A percentile compares a stretch with the other conserved stretches of the same genome.
phyloP scores from a whole-genome alignment of 2,113 vertebrate genomes.

The Cyanocitta stelleri region DNA sequence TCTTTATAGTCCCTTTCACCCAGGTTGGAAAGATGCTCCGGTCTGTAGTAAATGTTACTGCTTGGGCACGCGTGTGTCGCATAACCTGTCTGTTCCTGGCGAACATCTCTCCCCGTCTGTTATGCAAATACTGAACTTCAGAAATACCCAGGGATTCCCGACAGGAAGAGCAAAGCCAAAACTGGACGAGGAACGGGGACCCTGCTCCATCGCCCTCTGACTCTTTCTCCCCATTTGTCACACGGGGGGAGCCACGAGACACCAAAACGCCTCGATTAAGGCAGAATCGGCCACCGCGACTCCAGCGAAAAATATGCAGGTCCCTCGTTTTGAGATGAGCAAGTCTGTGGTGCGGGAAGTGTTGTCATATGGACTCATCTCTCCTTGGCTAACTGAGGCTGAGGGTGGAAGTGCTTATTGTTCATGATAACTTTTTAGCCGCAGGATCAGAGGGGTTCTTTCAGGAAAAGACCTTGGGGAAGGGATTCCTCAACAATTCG shows the following conservation, averaged over 20 bases:
- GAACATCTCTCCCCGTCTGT: not conserved
- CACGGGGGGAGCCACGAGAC: accelerated
- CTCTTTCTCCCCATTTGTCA: not conserved
- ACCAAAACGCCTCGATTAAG: accelerated
- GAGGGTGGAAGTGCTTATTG: slow-evolving; percentile 4
- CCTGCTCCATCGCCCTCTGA: not conserved
- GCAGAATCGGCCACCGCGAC: not conserved
- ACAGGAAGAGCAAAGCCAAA: not conserved
- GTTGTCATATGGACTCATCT: not conserved
- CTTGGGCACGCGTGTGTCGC: not conserved
- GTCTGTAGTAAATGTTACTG: not conserved
- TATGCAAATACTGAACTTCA: not conserved
- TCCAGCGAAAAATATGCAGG: accelerated
- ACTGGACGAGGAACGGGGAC: not conserved
- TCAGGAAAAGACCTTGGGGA: not conserved
- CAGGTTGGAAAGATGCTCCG: not conserved
- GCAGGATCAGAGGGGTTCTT: not conserved
- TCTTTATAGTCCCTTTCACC: not conserved
- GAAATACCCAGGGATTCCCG: not conserved
- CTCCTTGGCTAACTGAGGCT: not conserved
- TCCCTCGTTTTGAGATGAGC: not conserved
- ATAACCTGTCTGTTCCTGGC: not conserved
- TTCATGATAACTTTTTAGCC: not conserved
- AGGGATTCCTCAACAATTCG: not conserved
- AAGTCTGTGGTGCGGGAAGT: not conserved